phyloP scores from a whole-genome alignment of 2,113 vertebrate species.

The Sturnus vulgaris region DNA sequence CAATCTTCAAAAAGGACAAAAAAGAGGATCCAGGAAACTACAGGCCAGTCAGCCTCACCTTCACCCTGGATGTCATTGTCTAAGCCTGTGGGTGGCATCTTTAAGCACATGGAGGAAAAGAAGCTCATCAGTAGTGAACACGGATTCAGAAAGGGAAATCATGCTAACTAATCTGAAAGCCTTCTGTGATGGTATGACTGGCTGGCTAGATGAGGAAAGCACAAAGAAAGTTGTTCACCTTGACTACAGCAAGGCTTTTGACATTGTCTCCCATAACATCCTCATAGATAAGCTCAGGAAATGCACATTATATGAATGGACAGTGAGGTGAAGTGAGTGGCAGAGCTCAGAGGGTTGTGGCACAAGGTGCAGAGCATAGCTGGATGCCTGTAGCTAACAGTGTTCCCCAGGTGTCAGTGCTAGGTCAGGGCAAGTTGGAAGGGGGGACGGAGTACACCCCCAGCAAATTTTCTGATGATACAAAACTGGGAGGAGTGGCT shows the following conservation, averaged over 20 bases:
- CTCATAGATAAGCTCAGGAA: not conserved
- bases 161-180: not conserved
- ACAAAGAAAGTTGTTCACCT: not conserved
- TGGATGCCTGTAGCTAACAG: not conserved
- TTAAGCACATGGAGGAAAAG: not conserved
- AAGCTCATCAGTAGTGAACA: not conserved
- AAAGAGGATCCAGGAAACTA: not conserved
- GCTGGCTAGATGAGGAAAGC: not conserved
- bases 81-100: not conserved
- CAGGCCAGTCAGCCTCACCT: not conserved
- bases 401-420: not conserved
- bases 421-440: not conserved
- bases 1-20: not conserved
- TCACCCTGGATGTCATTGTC: not conserved
- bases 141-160: not conserved
- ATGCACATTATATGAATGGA: not conserved
- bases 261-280: not conserved
- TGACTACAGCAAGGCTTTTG: not conserved
- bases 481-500: not conserved
- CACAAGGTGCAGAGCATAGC: accelerated
- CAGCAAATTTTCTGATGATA: not conserved
- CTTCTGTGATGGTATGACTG: not conserved
- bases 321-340: not conserved
- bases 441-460: accelerated
- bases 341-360: not conserved